phyloP scores from a whole-genome alignment of 2,113 vertebrate species.

The Danionella cerebrum region DNA sequence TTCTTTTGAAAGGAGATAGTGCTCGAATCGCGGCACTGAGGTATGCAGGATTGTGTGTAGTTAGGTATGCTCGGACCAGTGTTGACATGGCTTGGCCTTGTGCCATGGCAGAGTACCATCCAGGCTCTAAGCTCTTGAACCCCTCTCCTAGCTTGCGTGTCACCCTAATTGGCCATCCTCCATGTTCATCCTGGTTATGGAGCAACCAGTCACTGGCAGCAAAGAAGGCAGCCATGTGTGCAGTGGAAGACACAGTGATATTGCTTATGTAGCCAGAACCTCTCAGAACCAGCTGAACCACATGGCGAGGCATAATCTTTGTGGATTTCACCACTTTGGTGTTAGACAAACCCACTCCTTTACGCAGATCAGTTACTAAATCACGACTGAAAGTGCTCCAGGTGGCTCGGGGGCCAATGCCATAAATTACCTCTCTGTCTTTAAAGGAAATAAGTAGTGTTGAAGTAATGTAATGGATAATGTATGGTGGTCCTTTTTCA shows the following conservation, averaged over 20 bases:
- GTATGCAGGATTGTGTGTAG: conserved; percentile 69
- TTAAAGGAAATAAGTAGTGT: conserved; percentile 69
- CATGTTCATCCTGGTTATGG: conserved; percentile 76
- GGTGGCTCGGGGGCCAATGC: conserved; percentile 64
- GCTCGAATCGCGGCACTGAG: conserved; percentile 73
- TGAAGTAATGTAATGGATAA: conserved; percentile 73
- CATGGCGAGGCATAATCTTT: conserved; percentile 71
- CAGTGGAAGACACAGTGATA: conserved; percentile 73
- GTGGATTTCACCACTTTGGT: conserved; percentile 79
- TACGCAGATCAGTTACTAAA: conserved; percentile 76
- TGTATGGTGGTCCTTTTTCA: conserved; percentile 72
- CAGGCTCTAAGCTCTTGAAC: conserved; percentile 73
- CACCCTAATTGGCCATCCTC: conserved; percentile 82
- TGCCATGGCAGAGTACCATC: conserved; percentile 87
- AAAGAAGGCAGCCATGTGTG: conserved; percentile 80
- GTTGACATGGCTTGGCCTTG: conserved; percentile 84
- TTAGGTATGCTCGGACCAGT: conserved; percentile 70
- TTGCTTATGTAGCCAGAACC: conserved; percentile 76
- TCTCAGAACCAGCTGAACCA: conserved; percentile 64
- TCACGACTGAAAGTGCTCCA: conserved; percentile 79
- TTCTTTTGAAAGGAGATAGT: conserved; percentile 70
- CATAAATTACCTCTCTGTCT: conserved; percentile 72
- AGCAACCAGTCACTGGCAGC: conserved; percentile 79
- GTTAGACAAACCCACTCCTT: conserved; percentile 79
- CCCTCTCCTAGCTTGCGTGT: conserved; percentile 79